Base-by-base conservation (phyloP, 2,888 invertebrate species). In the Heliconius aoede region DNA sequence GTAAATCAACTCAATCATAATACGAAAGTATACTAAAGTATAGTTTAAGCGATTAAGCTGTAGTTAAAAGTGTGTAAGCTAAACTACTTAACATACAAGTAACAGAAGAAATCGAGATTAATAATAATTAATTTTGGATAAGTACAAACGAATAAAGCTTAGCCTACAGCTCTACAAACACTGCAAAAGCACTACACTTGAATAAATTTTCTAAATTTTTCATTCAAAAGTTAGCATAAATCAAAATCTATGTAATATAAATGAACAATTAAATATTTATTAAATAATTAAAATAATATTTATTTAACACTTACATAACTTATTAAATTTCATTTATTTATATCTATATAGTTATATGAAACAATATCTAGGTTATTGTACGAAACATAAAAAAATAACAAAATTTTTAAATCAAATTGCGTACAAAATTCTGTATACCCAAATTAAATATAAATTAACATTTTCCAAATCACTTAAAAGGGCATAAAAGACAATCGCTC, bases 121-220 rank as follows among this genome's bases (percentile, higher is more conserved):
- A 55, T 55, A 26, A 30, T 21, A 55, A 51, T 55, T 51, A 30
- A 64, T 69, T 51, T 51, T 68, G 68, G 68, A 69, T 46, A 51
- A 55, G 55, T 13, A 69, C 11, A 69, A 69, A 69, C 28, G n/a
- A 51, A 69, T 69, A 7, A 28, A 69, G n/a, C 28, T 51, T 51
- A 51, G 21, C 68, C 32, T 36, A 36, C 64, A 64, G 36, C 51
- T 51, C 30, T 55, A 51, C 55, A 69, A 69, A 68, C 51, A 51
- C 68, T 69, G 68, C 68, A 69, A 51, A 51, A 69, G 68, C 68
- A 69, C 30, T 69, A 55, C 51, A 32, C 1, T 32, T 9, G 1
- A 32, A 32, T 32, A 9, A 32, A 32, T 32, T 32, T 32, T 32
- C 32, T 32, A 36, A 36, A 11, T 36, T 32, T 11, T 36, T 9